Evolutionary conservation across 2,797 vertebrate species (phyloP).

Genomic region (Euthynnus affinis): DNA sequence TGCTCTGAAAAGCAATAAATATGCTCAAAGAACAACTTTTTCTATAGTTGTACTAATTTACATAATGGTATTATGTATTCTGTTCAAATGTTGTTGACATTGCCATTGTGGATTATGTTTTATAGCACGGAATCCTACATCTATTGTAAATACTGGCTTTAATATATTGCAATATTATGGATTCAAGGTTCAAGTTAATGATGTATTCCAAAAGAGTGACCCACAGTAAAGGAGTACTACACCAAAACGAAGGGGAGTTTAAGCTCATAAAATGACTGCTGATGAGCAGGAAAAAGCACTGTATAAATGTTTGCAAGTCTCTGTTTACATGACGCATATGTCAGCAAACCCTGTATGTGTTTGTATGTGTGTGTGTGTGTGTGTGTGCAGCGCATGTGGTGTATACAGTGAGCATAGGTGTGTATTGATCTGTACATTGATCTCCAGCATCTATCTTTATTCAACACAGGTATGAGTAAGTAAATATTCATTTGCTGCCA

Average conservation of each 20-base stretch:
- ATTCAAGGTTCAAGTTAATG: conserved; percentile 10
- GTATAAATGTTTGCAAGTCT: background rate
- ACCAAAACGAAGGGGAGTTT: background rate
- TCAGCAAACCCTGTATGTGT: conserved; percentile 4
- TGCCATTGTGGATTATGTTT: conserved; percentile 4
- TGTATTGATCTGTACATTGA: conserved; percentile 44
- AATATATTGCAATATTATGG: background rate
- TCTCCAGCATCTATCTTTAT: conserved; percentile 33
- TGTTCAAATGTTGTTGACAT: conserved; percentile 3
- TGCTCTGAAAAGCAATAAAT: conserved; percentile 69
- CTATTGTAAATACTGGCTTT: background rate
- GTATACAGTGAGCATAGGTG: conserved; percentile 2
- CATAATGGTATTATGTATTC: conserved; percentile 33
- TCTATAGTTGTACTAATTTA: conserved; percentile 33
- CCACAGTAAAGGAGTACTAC: background rate
- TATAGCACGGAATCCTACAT: background rate
- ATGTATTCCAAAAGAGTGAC: background rate
- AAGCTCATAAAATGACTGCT: conserved; percentile 10
- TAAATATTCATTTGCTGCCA: conserved; percentile 40
- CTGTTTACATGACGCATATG: background rate
- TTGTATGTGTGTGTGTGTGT: background rate
- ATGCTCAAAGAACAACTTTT: conserved; percentile 47
- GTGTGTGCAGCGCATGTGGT: background rate
- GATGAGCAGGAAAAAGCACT: background rate
- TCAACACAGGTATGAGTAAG: conserved; percentile 22